Percentiles rank a stretch among this genome's conserved stretches.
phyloP scores from a whole-genome alignment of 2,888 invertebrate genomes.

The Eremobia ochroleuca region DNA sequence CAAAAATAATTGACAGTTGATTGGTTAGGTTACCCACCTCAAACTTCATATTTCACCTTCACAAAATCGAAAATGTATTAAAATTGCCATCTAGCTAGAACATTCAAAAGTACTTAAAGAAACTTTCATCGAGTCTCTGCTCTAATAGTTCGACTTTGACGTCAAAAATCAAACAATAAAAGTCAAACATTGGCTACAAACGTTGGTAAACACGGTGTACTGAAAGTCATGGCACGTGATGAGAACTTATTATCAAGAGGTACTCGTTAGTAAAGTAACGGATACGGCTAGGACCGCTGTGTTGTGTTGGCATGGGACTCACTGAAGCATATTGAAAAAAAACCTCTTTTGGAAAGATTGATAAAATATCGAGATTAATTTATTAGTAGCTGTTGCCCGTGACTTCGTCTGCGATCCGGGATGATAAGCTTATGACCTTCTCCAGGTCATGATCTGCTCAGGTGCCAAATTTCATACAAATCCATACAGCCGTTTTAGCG shows the following conservation, averaged over 20 bases:
- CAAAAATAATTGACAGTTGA: background rate
- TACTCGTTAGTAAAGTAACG: constrained; percentile 61
- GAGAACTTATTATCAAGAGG: constrained; percentile 71
- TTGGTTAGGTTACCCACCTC: background rate
- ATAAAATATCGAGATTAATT: background rate
- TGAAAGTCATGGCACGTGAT: constrained; percentile 79
- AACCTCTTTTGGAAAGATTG: background rate
- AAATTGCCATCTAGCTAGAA: background rate
- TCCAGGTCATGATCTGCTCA: no score
- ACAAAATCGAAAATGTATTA: constrained; percentile 15
- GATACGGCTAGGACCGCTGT: constrained; percentile 28
- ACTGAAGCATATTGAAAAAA: background rate
- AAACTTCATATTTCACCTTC: background rate
- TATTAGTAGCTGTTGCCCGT: no score
- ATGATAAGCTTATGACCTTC: no score
- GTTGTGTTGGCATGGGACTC: constrained; percentile 25
- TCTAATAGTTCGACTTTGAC: constrained; percentile 24
- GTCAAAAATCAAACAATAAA: constrained; percentile 73
- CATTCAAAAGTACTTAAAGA: constrained; percentile 38
- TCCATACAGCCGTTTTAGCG: no score
- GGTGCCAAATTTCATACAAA: no score
- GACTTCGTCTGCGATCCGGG: no score
- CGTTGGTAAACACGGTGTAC: constrained; percentile 75
- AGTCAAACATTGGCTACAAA: constrained; percentile 69
- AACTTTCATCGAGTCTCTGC: constrained; percentile 28